These are phyloP conservation scores for Archivesica marissinica DNA, from an alignment of 1,140 invertebrate species.

Conservation along the genomic window DNA sequence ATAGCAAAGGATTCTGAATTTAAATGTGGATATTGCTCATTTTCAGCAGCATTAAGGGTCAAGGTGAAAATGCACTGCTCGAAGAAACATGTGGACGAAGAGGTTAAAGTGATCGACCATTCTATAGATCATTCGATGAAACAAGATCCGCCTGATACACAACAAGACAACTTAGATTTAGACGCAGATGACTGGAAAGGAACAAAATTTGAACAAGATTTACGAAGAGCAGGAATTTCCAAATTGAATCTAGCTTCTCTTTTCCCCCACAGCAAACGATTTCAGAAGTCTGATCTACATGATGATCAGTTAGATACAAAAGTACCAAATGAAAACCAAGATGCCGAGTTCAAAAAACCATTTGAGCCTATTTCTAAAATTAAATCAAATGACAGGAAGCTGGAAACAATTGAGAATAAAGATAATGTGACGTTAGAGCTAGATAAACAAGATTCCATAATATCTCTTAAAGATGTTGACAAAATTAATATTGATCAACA, in stretches of 20 bases:
- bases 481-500: background rate
- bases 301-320: background rate
- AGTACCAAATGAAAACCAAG: background rate
- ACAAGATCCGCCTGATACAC: background rate
- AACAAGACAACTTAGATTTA: conserved; percentile 15
- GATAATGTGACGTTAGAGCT: background rate
- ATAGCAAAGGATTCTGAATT: conserved; percentile 14
- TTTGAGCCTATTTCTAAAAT: background rate
- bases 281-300: conserved; percentile 5
- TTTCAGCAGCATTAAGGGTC: conserved; percentile 41
- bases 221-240: conserved; percentile 41
- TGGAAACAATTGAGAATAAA: background rate
- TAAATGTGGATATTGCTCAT: conserved; percentile 56
- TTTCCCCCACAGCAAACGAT: conserved; percentile 49
- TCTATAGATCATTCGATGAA: conserved; percentile 23
- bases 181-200: conserved; percentile 45
- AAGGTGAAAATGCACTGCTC: conserved; percentile 58
- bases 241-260: conserved; percentile 56
- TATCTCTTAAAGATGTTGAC: background rate
- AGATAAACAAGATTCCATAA: background rate
- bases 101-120: conserved; percentile 30
- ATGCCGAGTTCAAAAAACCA: conserved; percentile 17
- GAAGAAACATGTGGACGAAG: conserved; percentile 32
- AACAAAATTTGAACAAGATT: conserved; percentile 61
- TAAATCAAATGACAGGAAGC: background rate